Evolutionary conservation across 2,113 vertebrate species (phyloP).

Genomic region (Xiphophorus couchianus): DNA sequence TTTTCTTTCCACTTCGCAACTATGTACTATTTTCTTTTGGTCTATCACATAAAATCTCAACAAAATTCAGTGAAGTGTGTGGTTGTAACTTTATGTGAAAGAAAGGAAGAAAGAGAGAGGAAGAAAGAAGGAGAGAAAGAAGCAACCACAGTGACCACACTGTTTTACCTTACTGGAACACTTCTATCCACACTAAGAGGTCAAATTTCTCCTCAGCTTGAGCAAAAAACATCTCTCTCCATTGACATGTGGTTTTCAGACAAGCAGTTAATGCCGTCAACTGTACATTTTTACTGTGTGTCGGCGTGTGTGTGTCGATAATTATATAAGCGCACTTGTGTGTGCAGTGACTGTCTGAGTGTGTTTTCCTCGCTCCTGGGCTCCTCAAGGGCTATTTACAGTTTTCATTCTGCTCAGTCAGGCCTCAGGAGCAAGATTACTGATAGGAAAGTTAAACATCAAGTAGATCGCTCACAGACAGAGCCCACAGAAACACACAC

Average conservation of each 20-base stretch:
- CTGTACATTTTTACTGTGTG: slow-evolving; percentile 40
- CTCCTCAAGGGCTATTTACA: slow-evolving; percentile 65
- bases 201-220: slow-evolving; percentile 62
- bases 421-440: slow-evolving; percentile 52
- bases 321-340: slow-evolving; percentile 11
- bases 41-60: too few relatives aligned
- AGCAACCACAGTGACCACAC: slow-evolving; percentile 56
- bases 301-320: neutral
- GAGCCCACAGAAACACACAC: slow-evolving; percentile 8
- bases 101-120: slow-evolving; percentile 7
- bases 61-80: too few relatives aligned
- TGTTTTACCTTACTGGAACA: slow-evolving; percentile 61
- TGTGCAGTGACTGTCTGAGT: slow-evolving; percentile 34
- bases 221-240: slow-evolving; percentile 55
- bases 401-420: slow-evolving; percentile 60
- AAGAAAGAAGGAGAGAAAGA: slow-evolving; percentile 13
- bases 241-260: slow-evolving; percentile 68
- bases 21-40: neutral
- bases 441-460: slow-evolving; percentile 65
- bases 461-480: slow-evolving; percentile 38
- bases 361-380: slow-evolving; percentile 55
- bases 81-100: neutral
- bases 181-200: slow-evolving; percentile 64
- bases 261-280: slow-evolving; percentile 44
- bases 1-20: neutral